Conservation (phyloP, 2,888 invertebrate species). For the Aleiodes leptofemur region DNA sequence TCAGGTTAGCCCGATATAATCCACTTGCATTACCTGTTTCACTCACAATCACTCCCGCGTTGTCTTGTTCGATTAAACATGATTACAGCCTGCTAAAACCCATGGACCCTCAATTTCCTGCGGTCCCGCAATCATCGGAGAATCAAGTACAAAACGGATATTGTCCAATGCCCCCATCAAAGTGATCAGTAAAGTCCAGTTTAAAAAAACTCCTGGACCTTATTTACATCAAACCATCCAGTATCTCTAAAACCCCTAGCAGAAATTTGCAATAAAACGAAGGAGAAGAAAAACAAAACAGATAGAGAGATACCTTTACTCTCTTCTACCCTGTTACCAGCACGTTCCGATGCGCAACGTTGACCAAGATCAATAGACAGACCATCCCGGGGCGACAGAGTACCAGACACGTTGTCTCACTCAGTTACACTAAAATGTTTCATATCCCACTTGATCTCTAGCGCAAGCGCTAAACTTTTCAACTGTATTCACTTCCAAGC, state of each 20-base stretch:
- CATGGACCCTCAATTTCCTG: neutral
- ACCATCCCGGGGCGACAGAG: conserved; percentile 70
- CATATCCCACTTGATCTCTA: conserved; percentile 59
- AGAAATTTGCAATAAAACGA: conserved; percentile 23
- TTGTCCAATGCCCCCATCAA: conserved; percentile 5
- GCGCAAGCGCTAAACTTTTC: conserved; percentile 65
- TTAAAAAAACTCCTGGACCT: too few species aligned
- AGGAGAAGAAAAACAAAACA: neutral
- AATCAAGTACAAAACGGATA: conserved; percentile 24
- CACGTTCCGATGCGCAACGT: conserved; percentile 65
- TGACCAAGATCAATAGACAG: conserved; percentile 72
- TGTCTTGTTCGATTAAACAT: conserved; percentile 27
- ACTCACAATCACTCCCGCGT: neutral
- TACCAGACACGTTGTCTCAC: conserved; percentile 47
- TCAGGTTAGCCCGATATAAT: conserved; percentile 14
- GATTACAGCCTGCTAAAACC: conserved; percentile 3
- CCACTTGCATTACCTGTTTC: neutral
- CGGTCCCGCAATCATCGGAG: conserved; percentile 25
- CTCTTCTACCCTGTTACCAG: conserved; percentile 41
- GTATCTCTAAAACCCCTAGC: too few species aligned
- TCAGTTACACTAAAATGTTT: conserved; percentile 31
- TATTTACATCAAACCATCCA: too few species aligned
- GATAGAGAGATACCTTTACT: conserved; percentile 34
- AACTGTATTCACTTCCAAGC: conserved; percentile 36
- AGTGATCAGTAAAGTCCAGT: neutral